Evolutionary conservation across 2,797 vertebrate genomes (phyloP), one percentile per base, ranked within the genome.

Genomic region (Rhynchonycteris naso): DNA sequence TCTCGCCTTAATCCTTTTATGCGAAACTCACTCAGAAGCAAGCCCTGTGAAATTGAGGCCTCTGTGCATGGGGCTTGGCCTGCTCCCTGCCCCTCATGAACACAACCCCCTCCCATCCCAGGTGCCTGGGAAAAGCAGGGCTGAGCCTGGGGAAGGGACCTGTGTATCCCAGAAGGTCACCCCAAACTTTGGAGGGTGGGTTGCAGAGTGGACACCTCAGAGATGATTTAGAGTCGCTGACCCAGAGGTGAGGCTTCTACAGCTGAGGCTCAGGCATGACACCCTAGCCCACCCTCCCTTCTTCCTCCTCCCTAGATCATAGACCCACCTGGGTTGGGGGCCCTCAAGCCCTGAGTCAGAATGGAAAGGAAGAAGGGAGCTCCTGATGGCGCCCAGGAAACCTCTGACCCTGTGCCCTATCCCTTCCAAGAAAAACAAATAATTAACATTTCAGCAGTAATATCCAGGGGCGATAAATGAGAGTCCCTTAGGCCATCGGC

Each of bases 11-110:
- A 99, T 99, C 99, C 99, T 98, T 99, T 99, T 99, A 99, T 98
- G 98, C 98, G 99, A 99, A 99, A 99, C 99, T 99, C 99, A 99
- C 98, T 99, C 99, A 99, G 99, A 99, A 99, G 99, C 99, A 99
- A 99, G 99, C 99, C 99, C 99, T 99, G 99, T 99, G 99, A 99
- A 99, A 99, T 99, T 99, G 99, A 99, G 99, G 99, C 99, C 98
- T 99, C 99, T 99, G 98, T 98, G 98, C 98, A 99, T 98, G 98
- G 95, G 90, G 98, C 98, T 66, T 97, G 98, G 98, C 97, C 97
- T 0, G 38, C 85, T 96, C 95, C 96, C 95, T 97, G 97, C 97
- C 97, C 98, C 94, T 98, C 98, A 90, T 83, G 97, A 97, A 58
- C 52, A 2, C 2, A 2, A 92, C 59, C 81, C 71, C 94, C 96